These are phyloP conservation scores for Cervus canadensis DNA, from an alignment of 2,113 vertebrate species.

Conservation along the genomic window DNA sequence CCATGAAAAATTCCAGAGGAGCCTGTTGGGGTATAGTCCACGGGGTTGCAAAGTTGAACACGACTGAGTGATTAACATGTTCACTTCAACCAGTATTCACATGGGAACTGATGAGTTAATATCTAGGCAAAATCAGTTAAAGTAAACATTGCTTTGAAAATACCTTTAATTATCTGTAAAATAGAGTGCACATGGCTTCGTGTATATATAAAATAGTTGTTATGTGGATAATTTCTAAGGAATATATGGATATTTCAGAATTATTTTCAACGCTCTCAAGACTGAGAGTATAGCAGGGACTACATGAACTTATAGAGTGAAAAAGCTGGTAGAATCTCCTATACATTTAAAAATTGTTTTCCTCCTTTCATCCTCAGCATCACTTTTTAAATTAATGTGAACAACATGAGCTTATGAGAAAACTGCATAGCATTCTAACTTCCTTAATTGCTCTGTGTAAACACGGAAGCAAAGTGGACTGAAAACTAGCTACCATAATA, in stretches of 20 bases:
- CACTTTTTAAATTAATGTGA: background rate
- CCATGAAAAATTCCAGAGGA: background rate
- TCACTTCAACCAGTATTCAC: background rate
- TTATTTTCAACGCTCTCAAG: background rate
- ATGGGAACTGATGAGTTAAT: background rate
- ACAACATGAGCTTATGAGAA: background rate
- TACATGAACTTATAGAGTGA: background rate
- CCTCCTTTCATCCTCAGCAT: background rate
- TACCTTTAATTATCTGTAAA: background rate
- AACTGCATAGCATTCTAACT: background rate
- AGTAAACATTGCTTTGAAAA: background rate
- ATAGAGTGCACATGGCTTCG: background rate
- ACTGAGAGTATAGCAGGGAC: background rate
- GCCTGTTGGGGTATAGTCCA: background rate
- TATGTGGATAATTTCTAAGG: background rate
- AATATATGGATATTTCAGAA: background rate
- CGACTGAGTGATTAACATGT: background rate
- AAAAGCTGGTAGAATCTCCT: background rate
- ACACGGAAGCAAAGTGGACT: background rate
- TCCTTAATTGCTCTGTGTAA: background rate
- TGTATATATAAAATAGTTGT: background rate
- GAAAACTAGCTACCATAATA: background rate
- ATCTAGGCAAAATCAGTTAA: background rate
- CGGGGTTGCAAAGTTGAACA: background rate
- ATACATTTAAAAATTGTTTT: background rate